These are phyloP conservation scores for Zingel zingel DNA, from an alignment of 2,113 vertebrate species.

Conservation along the genomic window DNA sequence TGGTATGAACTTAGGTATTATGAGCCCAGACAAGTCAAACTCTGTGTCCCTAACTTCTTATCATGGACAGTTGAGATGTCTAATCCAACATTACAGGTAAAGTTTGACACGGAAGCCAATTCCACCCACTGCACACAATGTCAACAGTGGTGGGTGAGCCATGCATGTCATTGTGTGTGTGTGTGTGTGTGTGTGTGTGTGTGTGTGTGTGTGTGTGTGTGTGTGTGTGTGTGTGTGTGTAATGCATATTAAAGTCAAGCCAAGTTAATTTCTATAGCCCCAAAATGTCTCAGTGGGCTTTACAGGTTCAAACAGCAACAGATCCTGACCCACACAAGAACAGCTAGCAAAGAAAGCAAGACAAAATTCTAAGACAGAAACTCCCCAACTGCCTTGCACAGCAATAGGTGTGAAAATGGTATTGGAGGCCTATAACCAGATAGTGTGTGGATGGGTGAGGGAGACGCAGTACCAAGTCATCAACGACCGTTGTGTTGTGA, in stretches of 20 bases:
- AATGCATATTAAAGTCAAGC: conserved; percentile 23
- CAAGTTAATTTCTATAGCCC: neutral
- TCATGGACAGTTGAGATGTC: conserved; percentile 47
- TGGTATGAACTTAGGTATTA: conserved; percentile 62
- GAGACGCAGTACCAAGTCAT: too few species aligned
- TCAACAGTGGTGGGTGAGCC: conserved; percentile 16
- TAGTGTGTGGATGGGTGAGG: too few species aligned
- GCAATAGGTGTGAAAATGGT: neutral
- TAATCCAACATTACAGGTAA: conserved; percentile 50
- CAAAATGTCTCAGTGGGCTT: conserved; percentile 6
- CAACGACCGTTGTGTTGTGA: too few species aligned
- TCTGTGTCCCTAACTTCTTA: conserved; percentile 51
- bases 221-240: neutral
- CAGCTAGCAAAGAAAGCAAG: neutral
- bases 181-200: neutral
- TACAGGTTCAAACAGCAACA: conserved; percentile 5
- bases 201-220: neutral
- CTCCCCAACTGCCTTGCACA: neutral
- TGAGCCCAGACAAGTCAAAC: conserved; percentile 57
- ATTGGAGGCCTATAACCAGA: too few species aligned
- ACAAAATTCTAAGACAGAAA: neutral
- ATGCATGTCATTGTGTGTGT: conserved; percentile 14
- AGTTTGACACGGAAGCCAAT: conserved; percentile 30
- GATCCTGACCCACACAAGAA: neutral
- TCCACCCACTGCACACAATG: conserved; percentile 16